Evolutionary conservation across 2,797 vertebrate genomes (phyloP).

Genomic region (Neostethus bicornis): DNA sequence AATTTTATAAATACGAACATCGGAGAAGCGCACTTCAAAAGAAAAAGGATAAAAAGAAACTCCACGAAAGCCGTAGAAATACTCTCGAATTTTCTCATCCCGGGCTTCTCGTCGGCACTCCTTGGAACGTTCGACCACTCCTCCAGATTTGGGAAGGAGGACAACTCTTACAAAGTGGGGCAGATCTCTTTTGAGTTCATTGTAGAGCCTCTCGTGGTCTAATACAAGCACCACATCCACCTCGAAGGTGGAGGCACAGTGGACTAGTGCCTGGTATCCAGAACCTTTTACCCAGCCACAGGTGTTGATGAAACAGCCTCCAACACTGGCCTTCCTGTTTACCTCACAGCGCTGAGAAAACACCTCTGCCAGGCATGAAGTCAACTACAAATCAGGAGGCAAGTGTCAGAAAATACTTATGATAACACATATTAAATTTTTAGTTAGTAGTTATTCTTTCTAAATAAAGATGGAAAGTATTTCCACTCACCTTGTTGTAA

Average conservation of each 20-base stretch:
- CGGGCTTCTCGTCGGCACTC: constrained; percentile 92
- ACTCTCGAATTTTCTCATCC: constrained; percentile 94
- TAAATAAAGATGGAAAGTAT: constrained; percentile 16
- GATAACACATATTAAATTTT: background rate
- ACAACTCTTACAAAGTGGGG: constrained; percentile 96
- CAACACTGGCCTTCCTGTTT: constrained; percentile 93
- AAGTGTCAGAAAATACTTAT: background rate
- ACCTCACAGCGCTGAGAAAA: constrained; percentile 97
- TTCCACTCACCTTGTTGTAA: constrained; percentile 91
- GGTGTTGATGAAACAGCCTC: constrained; percentile 97
- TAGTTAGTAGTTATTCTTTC: constrained; percentile 10
- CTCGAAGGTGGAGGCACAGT: constrained; percentile 95
- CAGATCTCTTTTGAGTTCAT: constrained; percentile 94
- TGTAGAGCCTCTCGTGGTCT: constrained; percentile 97
- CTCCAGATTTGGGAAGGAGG: constrained; percentile 93
- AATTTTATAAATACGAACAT: constrained; percentile 97
- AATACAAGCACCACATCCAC: constrained; percentile 96
- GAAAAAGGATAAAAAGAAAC: constrained; percentile 94
- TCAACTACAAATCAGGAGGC: constrained; percentile 80
- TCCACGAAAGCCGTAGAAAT: constrained; percentile 96
- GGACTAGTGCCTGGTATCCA: constrained; percentile 96
- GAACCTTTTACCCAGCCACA: constrained; percentile 98
- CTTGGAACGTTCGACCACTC: constrained; percentile 94
- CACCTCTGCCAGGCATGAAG: constrained; percentile 91
- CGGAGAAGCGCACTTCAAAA: constrained; percentile 94